Evolutionary conservation across 2,888 invertebrate species (phyloP), one percentile per base, ranked within the genome.

Genomic region (Allygus modestus): DNA sequence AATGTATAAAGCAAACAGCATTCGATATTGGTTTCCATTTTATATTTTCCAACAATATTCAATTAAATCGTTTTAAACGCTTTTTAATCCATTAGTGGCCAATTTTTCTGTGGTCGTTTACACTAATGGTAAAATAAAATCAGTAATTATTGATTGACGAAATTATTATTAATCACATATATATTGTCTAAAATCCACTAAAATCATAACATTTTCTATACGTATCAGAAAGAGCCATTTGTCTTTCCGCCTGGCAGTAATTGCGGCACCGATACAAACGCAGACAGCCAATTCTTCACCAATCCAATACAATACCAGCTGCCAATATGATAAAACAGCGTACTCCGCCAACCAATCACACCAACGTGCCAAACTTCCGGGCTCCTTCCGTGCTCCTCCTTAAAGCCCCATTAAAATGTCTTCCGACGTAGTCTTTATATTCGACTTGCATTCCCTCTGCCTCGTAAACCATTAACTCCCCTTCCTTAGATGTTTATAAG

Each of bases 251-350:
- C 15, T 65, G 65, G n/a, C 65, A 31, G 65, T 28, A 65, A 65
- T 31, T 65, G 65, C 26, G 12, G 1, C n/a, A 28, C 15, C 26
- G 65, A 28, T 28, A 65, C 65, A 26, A 15, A 20, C 65, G 26
- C 12, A 58, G 26, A 65, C 15, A 65, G 65, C 65, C 65, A 65
- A 65, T 65, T 65, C 65, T 28, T 65, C 65, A 65, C 1, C 65
- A 12, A 15, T 31, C 65, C 65, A 17, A 65, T 28, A 65, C 65
- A 65, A 65, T 28, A 65, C 15, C 28, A 15, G 65, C 65, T 28
- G 65, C 65, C 65, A 65, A 65, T 65, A 65, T 65, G 65, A 28
- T 26, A 28, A 5, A 9, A 1, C 28, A 1, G 20, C 23, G 2
- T 28, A 28, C 28, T 15, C 15, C 31, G 15, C 28, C 65, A 2